These are phyloP conservation scores for Rhinoraja longicauda DNA, from an alignment of 2,797 vertebrate species.

Conservation along the genomic window DNA sequence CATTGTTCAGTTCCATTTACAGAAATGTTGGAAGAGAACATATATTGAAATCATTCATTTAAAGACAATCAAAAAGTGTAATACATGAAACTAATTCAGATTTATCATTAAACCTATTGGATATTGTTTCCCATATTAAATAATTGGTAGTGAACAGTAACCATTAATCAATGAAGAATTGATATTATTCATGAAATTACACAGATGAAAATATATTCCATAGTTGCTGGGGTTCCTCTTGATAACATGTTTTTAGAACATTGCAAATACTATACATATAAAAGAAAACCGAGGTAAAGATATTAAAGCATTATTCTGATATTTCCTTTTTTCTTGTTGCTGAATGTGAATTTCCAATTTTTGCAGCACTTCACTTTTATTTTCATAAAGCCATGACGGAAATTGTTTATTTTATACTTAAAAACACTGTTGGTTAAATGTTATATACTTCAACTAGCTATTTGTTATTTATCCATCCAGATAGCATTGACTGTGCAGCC, in stretches of 20 bases:
- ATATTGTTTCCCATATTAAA: neutral
- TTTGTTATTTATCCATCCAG: constrained; percentile 19
- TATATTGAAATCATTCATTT: neutral
- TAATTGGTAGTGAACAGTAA: neutral
- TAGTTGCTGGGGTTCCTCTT: neutral
- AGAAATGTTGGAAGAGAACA: neutral
- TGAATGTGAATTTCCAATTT: neutral
- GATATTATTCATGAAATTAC: neutral
- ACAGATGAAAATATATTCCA: neutral
- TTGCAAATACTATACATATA: neutral
- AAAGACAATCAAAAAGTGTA: neutral
- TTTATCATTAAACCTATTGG: neutral
- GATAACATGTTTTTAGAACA: neutral
- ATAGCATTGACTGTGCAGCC: neutral
- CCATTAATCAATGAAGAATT: neutral
- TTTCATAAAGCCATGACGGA: neutral
- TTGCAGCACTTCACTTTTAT: neutral
- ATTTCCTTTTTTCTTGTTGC: neutral
- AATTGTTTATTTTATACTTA: neutral
- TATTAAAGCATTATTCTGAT: neutral
- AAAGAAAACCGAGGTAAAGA: neutral
- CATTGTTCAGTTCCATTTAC: neutral
- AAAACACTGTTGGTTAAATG: neutral
- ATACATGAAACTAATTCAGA: neutral
- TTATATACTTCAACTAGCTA: neutral